Base-by-base conservation (phyloP, 1,140 invertebrate species). In the Formica selysi region DNA sequence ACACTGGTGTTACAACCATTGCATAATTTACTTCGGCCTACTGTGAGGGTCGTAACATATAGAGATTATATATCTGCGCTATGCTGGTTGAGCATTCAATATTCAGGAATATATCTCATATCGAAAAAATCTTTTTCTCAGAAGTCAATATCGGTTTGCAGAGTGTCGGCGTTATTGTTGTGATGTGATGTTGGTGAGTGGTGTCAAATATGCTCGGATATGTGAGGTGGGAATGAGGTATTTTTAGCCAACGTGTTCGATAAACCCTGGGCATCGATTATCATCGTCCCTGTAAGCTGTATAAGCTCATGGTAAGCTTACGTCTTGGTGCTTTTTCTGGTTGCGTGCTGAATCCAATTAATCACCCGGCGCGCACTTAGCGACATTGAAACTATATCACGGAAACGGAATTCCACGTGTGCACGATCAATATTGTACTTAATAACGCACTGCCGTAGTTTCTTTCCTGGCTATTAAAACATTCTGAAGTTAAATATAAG, bases 191-290 rank as follows among this genome's bases (percentile, higher is more conserved):
- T 91, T 79, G 48, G 68, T 88, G 89, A 84, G 84, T 90, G 71
- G 83, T 91, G 85, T 89, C 78, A 71, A 86, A 86, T 86, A 86
- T 89, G 85, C 76, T 78, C 59, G 80, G 48, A 74, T 41, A 86
- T 86, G 87, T 86, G 76, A 86, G 67, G 59, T 76, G 86, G 57
- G 51, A 86, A 84, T 86, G 67, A 29, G 38, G 61, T 86, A 85
- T 88, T 80, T 86, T 80, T 83, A 81, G 79, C 87, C 57, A 68
- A 44, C 80, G 81, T 87, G 73, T 91, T 89, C 73, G 89, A 87
- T 93, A 93, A 93, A 93, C 92, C 92, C 92, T 93, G 92, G 92
- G 92, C 92, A 93, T 92, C 74, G 89, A 90, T 91, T 76, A 87
- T 85, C 87, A 86, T 89, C 70, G 61, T 89, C 83, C 83, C 48